Conservation (phyloP, 2,888 invertebrate genomes). For the Conus canariensis region DNA sequence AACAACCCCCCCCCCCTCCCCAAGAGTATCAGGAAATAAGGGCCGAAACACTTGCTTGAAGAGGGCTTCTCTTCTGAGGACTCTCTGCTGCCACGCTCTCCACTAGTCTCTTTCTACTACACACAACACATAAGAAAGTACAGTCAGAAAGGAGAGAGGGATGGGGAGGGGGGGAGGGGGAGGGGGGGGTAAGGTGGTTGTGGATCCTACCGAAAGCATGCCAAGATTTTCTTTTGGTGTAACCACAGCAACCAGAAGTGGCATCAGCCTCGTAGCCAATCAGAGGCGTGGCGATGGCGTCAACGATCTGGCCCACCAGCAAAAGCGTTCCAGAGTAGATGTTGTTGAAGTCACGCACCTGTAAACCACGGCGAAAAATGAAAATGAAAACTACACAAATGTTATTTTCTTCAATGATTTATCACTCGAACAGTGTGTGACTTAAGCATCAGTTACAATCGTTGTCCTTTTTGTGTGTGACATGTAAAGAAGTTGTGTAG, state of each 20-base stretch:
- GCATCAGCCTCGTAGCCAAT: slow-evolving; percentile 91
- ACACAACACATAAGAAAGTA: too few relatives aligned
- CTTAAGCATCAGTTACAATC: not conserved
- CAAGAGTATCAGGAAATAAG: too few relatives aligned
- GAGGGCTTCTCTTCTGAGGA: too few relatives aligned
- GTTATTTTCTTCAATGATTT: not conserved
- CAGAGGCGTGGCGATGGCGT: slow-evolving; percentile 92
- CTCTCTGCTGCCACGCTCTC: too few relatives aligned
- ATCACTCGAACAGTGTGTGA: not conserved
- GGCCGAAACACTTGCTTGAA: too few relatives aligned
- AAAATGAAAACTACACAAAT: not conserved
- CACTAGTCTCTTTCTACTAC: too few relatives aligned
- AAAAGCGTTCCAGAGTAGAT: slow-evolving; percentile 80
- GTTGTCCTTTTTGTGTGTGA: not conserved
- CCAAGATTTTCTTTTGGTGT: slow-evolving; percentile 93
- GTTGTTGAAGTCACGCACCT: slow-evolving; percentile 79
- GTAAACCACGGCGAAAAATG: slow-evolving; percentile 49
- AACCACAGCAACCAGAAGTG: slow-evolving; percentile 81
- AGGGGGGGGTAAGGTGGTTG: too few relatives aligned
- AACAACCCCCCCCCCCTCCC: too few relatives aligned
- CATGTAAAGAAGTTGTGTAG: too few relatives aligned
- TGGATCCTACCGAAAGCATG: slow-evolving; percentile 87
- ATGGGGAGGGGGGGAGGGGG: too few relatives aligned
- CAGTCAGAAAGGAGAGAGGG: too few relatives aligned
- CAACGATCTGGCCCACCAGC: slow-evolving; percentile 89